Evolutionary conservation across 2,113 vertebrate genomes (phyloP).

Genomic region (Vireo altiloquus): DNA sequence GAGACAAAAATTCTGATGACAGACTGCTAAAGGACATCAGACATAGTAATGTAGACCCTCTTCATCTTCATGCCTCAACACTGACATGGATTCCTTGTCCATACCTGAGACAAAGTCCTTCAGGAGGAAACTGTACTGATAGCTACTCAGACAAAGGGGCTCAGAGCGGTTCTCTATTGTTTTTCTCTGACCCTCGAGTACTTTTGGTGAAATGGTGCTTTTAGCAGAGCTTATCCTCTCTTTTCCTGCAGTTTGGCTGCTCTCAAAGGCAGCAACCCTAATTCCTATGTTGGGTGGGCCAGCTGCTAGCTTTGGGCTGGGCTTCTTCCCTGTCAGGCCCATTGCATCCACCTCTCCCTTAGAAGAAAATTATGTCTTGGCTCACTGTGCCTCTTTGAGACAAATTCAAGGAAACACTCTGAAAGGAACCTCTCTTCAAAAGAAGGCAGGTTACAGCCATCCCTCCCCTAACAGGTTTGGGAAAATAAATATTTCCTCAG

Average conservation of each 20-base stretch:
- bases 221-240: background rate
- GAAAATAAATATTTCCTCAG: too few species aligned
- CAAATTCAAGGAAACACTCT: too few species aligned
- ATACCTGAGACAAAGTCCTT: background rate
- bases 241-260: background rate
- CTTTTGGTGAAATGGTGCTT: background rate
- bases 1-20: background rate
- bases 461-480: too few species aligned
- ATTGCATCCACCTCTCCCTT: background rate
- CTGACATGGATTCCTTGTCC: background rate
- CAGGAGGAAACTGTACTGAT: background rate
- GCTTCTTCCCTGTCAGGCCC: background rate
- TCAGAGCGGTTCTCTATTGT: fast-evolving
- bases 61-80: background rate
- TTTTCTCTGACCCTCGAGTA: background rate
- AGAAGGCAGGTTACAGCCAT: too few species aligned
- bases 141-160: background rate
- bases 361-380: background rate
- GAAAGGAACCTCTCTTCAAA: too few species aligned
- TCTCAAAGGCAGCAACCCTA: background rate
- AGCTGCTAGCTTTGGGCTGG: background rate
- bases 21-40: background rate
- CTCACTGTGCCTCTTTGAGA: background rate
- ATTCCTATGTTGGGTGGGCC: fast-evolving
- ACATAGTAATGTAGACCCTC: background rate